Conservation (phyloP, 64 coral and sea anemone species). For the Orbicella faveolata region DNA sequence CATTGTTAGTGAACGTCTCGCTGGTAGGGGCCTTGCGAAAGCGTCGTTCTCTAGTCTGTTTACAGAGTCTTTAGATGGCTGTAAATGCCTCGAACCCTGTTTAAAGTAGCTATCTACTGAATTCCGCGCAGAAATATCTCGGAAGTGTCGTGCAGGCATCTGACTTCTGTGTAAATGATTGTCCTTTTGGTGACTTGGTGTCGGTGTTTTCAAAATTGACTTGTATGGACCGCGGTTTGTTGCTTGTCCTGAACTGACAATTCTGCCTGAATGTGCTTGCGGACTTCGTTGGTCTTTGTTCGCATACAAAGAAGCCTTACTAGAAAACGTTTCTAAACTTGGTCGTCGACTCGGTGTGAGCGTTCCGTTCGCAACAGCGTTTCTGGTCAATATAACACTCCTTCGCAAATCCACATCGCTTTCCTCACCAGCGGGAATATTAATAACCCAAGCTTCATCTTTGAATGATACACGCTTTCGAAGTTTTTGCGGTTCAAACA, state of each 20-base stretch:
- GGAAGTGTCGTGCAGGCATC: not conserved
- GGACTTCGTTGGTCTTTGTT: not conserved
- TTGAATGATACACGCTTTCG: conserved; percentile 34
- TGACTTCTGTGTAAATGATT: not conserved
- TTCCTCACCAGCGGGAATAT: conserved; percentile 9
- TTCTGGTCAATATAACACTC: not conserved
- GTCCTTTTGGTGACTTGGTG: not conserved
- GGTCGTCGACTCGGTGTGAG: not conserved
- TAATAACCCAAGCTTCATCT: conserved; percentile 18
- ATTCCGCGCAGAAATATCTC: not conserved
- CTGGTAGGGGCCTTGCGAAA: not conserved
- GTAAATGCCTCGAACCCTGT: not conserved
- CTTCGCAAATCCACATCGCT: not conserved
- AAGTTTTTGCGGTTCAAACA: conserved; percentile 11
- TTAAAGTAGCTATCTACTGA: conserved; percentile 4
- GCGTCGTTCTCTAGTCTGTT: not conserved
- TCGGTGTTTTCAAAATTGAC: conserved; percentile 6
- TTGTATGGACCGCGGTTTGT: not conserved
- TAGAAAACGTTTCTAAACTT: not conserved
- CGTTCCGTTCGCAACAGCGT: not conserved
- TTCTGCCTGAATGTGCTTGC: not conserved
- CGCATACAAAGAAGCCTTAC: not conserved
- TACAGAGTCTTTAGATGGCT: not conserved
- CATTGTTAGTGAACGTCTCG: not conserved
- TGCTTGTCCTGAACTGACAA: not conserved